Evolutionary conservation across 1,140 invertebrate genomes (phyloP), one percentile per base, ranked within the genome.

Genomic region (Nixonia krombeini): DNA sequence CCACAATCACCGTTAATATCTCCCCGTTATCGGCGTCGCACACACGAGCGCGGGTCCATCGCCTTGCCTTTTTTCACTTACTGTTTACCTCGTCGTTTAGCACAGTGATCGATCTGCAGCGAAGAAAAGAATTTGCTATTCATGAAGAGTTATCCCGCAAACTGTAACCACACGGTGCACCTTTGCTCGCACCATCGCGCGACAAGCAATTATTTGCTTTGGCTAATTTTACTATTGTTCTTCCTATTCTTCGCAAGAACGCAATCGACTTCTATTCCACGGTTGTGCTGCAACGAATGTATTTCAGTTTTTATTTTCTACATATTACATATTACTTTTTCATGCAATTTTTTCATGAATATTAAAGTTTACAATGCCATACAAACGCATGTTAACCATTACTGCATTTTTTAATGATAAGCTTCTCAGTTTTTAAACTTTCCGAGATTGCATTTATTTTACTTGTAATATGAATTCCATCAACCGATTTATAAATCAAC

Each of bases 11-110:
- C 59, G 58, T 72, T 67, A 72, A 72, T 67, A 59, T 72, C 38
- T 50, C 38, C 28, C 57, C 41, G 69, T 67, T 63, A 67, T 72
- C 58, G 69, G 64, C 56, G 64, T 64, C 59, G 55, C 59, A 59
- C 55, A 67, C 63, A 59, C 64, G 55, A 69, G 58, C 55, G 52
- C 62, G 63, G 51, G 67, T 55, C 33, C 69, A 72, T 72, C 46
- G 58, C 58, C 29, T 56, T 44, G 47, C 13, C 56, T 42, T 58
- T 59, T 50, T 62, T 71, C 57, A 46, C 49, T 35, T 53, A 52
- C 55, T 33, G 56, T 31, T 29, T 40, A 15, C 15, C 55, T 51
- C 12, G 38, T 42, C 25, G 52, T 62, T 29, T 42, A 28, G 40
- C 21, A 25, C 38, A 40, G 13, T 31, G 7, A 41, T 33, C 62